A percentile compares a stretch with the other conserved stretches of the same genome.
These are phyloP conservation scores for Stenodema calcarata DNA, from an alignment of 2,888 invertebrate species.

Conservation along the genomic window DNA sequence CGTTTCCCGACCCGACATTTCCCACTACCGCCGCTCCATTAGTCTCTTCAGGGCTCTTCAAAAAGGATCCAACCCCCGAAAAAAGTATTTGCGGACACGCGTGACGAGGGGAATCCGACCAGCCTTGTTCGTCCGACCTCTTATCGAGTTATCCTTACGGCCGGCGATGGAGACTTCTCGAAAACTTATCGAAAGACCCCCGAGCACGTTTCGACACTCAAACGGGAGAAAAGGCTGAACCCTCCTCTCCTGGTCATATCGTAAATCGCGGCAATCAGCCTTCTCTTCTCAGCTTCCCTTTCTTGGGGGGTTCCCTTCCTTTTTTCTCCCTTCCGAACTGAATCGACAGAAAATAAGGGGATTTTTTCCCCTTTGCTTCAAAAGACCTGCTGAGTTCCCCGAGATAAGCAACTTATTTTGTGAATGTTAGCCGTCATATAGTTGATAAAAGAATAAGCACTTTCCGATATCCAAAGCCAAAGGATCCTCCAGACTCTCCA, in stretches of 20 bases:
- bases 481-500: too few species aligned
- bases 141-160: neutral
- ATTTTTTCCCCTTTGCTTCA: neutral
- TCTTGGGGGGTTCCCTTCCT: neutral
- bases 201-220: constrained; percentile 34
- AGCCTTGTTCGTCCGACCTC: neutral
- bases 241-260: neutral
- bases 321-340: neutral
- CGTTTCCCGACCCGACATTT: too few species aligned
- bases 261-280: constrained; percentile 33
- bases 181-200: constrained; percentile 15
- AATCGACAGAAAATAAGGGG: constrained; percentile 2
- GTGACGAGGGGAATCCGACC: neutral
- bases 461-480: neutral
- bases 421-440: neutral
- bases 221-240: neutral
- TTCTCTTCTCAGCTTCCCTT: neutral
- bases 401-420: neutral
- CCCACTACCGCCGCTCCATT: neutral
- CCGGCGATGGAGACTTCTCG: neutral
- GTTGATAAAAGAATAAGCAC: neutral
- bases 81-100: neutral
- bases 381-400: neutral
- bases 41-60: neutral
- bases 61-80: neutral